Percentiles rank a stretch among this genome's conserved stretches.
Evolutionary conservation across 2,888 invertebrate species (phyloP).

Genomic region (Acleris laterana): DNA sequence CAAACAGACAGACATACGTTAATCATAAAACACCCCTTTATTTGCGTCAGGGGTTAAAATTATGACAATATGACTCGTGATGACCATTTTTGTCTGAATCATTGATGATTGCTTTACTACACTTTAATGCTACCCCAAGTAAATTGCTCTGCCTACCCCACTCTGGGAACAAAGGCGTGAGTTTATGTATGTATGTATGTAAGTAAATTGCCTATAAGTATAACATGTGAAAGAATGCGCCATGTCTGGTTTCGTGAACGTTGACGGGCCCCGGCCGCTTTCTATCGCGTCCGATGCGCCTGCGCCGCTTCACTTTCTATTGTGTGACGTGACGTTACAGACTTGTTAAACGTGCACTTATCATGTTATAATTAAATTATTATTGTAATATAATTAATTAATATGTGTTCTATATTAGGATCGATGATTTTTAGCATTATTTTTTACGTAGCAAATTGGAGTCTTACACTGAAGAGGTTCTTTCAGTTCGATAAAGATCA

Average conservation of each 20-base stretch:
- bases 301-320: constrained; percentile 81
- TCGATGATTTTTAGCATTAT: too few relatives aligned
- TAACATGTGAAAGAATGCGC: constrained; percentile 69
- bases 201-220: neutral
- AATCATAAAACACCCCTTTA: too few relatives aligned
- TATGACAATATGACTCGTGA: too few relatives aligned
- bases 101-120: too few relatives aligned
- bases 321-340: constrained; percentile 60
- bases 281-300: constrained; percentile 77
- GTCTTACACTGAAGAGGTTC: neutral
- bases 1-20: too few relatives aligned
- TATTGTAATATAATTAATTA: neutral
- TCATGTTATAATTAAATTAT: constrained; percentile 7
- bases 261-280: constrained; percentile 68
- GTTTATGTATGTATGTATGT: too few relatives aligned
- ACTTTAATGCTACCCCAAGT: too few relatives aligned
- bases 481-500: neutral
- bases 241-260: constrained; percentile 61
- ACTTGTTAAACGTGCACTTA: constrained; percentile 38
- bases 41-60: too few relatives aligned
- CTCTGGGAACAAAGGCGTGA: too few relatives aligned
- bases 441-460: too few relatives aligned
- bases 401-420: neutral
- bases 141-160: too few relatives aligned
- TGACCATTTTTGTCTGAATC: too few relatives aligned